A percentile compares a stretch with the other conserved stretches of the same genome.
Conservation (phyloP, 2,113 vertebrate genomes). For the Osmerus mordax region DNA sequence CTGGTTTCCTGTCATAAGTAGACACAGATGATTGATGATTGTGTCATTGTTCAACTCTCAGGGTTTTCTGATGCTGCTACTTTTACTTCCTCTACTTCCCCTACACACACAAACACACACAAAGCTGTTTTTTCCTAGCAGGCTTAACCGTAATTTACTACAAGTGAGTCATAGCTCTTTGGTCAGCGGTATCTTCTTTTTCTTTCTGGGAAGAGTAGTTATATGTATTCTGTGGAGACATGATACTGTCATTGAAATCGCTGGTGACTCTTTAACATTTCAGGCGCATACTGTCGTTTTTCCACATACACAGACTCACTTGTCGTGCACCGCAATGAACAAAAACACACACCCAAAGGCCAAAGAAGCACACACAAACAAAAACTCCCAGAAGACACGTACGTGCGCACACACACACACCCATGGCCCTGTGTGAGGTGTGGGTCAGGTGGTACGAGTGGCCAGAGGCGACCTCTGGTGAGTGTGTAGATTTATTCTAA, state of each 20-base stretch:
- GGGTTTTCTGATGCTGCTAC: slow-evolving; percentile 53
- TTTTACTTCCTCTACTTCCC: slow-evolving; percentile 49
- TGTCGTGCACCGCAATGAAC: neutral
- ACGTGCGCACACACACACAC: slow-evolving; percentile 29
- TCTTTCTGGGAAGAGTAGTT: slow-evolving; percentile 56
- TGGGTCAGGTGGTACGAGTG: slow-evolving; percentile 65
- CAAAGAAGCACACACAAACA: neutral
- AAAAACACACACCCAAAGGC: neutral
- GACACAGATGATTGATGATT: slow-evolving; percentile 63
- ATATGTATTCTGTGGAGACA: neutral
- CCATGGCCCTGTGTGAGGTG: slow-evolving; percentile 39
- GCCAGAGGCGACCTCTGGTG: slow-evolving; percentile 72
- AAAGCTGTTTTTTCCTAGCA: slow-evolving; percentile 40
- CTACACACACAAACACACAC: neutral
- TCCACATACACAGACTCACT: slow-evolving; percentile 17
- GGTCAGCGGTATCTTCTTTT: slow-evolving; percentile 79
- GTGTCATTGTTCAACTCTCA: slow-evolving; percentile 68
- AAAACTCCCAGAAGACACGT: neutral
- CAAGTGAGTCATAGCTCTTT: slow-evolving; percentile 18
- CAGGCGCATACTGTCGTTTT: too few relatives aligned
- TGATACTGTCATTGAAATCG: too few relatives aligned
- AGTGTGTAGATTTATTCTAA: slow-evolving; percentile 82
- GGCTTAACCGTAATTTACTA: slow-evolving; percentile 46
- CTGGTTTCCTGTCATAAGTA: slow-evolving; percentile 72
- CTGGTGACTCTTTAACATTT: too few relatives aligned